phyloP scores from a whole-genome alignment of 1,140 invertebrate species.

The Limonius californicus region DNA sequence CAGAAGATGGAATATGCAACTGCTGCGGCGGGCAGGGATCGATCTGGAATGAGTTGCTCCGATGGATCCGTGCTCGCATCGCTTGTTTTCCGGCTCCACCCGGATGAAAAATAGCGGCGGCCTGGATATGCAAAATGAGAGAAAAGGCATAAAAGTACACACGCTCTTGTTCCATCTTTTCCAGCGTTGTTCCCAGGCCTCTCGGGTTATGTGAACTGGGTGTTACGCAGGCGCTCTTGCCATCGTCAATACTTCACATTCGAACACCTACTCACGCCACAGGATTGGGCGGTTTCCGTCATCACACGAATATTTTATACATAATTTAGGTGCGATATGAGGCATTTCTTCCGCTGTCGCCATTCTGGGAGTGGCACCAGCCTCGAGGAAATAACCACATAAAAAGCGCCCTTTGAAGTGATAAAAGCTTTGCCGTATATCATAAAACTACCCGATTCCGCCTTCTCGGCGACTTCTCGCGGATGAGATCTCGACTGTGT shows the following conservation, averaged over 20 bases:
- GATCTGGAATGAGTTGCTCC: conserved; percentile 16
- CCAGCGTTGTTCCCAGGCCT: conserved; percentile 18
- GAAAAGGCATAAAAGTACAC: conserved; percentile 42
- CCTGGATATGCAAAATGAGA: conserved; percentile 37
- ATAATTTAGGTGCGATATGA: conserved; percentile 22
- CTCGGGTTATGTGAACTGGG: conserved; percentile 20
- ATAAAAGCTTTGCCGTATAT: conserved; percentile 22
- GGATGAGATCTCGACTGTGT: conserved; percentile 23
- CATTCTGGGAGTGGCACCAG: conserved; percentile 14
- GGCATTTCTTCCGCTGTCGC: conserved; percentile 11
- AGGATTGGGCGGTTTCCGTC: conserved; percentile 33
- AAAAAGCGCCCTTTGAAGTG: conserved; percentile 19
- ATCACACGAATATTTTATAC: conserved; percentile 28
- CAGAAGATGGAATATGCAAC: conserved; percentile 37
- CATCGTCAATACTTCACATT: conserved; percentile 45
- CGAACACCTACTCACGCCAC: conserved; percentile 40
- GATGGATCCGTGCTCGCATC: conserved; percentile 27
- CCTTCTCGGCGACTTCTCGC: conserved; percentile 25
- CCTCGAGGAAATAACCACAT: conserved; percentile 10
- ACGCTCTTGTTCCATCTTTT: conserved; percentile 28
- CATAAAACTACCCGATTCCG: conserved; percentile 26
- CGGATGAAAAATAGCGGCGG: conserved; percentile 41
- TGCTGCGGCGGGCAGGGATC: conserved; percentile 33
- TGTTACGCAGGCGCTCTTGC: conserved; percentile 40
- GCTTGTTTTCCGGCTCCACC: conserved; percentile 39